Base-by-base conservation (phyloP, 2,797 vertebrate species). In the Poeciliopsis gracilis region DNA sequence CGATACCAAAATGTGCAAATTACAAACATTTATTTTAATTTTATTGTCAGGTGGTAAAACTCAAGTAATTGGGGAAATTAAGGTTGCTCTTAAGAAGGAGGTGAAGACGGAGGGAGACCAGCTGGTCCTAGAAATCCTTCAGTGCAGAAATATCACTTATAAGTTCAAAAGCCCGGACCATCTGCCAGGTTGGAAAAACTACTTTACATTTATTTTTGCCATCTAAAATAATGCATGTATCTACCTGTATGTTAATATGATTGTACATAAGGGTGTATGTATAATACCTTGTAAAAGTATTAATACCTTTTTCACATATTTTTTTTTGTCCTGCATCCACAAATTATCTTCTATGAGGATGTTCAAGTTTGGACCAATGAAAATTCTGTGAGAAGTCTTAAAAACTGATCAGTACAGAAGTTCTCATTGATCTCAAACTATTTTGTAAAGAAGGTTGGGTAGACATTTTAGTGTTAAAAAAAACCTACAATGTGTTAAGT, bases 141-240 rank as follows among this genome's bases (percentile, higher is more conserved):
- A 99, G 67, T 99, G 98, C 94, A 97, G 98, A 93, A 99, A 99
- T 91, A 99, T 99, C 86, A 99, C 98, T 69, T 99, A 99, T 92
- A 99, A 99, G 92, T 99, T 99, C 95, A 99, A 99, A 94, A 98
- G 98, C 87, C 97, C 98, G 33, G 98, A 99, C 93, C 98, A 99
- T 91, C 96, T 99, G 78, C 98, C 98, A 97, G 98, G 98, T 99
- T 95, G 49, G 88, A 16, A 81, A 49, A 53, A 75, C 43, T 33
- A 36, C 23, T 83, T 25, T 76, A 13, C 16, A 5, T 75, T 41
- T 72, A 25, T 10, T 11, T 36, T 70, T 73, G 45, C 45, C 12
- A 33, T 16, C 12, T 70, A n/a, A 70, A 70, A 70, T 13, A 46
- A 28, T 70, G 33, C 30, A 36, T 28, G 33, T 16, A 13, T 38